Conservation (phyloP, 2,113 vertebrate species). For the Synodontis membranacea region DNA sequence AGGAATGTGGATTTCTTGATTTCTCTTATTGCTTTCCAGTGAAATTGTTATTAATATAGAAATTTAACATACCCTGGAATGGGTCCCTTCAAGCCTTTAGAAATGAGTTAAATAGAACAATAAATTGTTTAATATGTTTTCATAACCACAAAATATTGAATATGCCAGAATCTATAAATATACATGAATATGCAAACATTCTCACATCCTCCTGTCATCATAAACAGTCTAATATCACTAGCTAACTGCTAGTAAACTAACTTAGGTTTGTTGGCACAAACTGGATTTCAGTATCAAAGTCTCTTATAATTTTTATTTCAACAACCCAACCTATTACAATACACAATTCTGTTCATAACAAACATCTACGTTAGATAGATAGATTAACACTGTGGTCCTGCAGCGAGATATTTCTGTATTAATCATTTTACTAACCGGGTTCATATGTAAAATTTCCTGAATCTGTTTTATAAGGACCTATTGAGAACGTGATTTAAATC, state of each 20-base stretch:
- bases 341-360: not conserved
- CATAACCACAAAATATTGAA: not conserved
- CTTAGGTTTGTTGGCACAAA: not conserved
- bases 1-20: not conserved
- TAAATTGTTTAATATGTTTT: not conserved
- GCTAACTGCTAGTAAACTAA: not conserved
- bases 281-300: not conserved
- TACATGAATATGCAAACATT: not conserved
- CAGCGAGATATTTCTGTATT: too few relatives aligned
- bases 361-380: too few relatives aligned
- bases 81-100: not conserved
- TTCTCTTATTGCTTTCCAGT: not conserved
- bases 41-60: not conserved
- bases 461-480: not conserved
- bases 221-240: not conserved
- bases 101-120: not conserved
- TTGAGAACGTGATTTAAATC: not conserved
- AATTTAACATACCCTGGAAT: not conserved
- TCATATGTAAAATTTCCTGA: too few relatives aligned
- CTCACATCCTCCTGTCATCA: not conserved
- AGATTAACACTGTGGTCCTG: too few relatives aligned
- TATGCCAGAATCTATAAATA: not conserved
- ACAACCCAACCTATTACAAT: not conserved
- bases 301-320: not conserved
- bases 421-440: too few relatives aligned